Conservation (phyloP, 2,888 invertebrate species). For the Caenorhabditis drosophilae region DNA sequence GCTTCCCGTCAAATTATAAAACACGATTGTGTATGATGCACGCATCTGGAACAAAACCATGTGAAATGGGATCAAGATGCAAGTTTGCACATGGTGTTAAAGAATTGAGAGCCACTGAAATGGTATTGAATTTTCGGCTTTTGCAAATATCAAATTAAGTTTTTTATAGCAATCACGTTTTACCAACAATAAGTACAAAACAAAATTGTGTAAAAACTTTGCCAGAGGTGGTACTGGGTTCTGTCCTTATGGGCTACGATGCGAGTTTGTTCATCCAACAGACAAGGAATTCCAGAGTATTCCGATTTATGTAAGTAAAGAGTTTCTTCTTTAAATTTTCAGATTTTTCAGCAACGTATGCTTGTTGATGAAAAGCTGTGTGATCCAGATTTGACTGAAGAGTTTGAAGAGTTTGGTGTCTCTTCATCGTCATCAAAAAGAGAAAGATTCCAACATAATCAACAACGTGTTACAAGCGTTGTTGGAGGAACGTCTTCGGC, state of each 20-base stretch:
- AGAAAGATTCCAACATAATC: background rate
- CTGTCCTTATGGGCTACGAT: constrained; percentile 46
- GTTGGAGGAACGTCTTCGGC: constrained; percentile 6
- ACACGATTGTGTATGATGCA: constrained; percentile 48
- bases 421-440: constrained; percentile 10
- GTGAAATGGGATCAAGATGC: constrained; percentile 45
- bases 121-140: constrained; percentile 6
- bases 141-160: background rate
- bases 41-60: constrained; percentile 31
- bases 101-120: constrained; percentile 36
- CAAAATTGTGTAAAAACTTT: constrained; percentile 52
- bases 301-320: constrained; percentile 10
- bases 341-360: constrained; percentile 36
- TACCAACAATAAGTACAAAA: constrained; percentile 52
- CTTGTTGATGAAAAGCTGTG: constrained; percentile 9
- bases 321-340: background rate
- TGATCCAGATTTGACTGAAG: constrained; percentile 29
- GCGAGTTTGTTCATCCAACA: constrained; percentile 51
- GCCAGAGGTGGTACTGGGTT: constrained; percentile 39
- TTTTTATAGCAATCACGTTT: constrained; percentile 34
- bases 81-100: constrained; percentile 50
- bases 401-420: constrained; percentile 18
- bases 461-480: constrained; percentile 12
- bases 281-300: constrained; percentile 39
- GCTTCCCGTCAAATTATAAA: constrained; percentile 41